A percentile compares a stretch with the other conserved stretches of the same genome.
phyloP scores from a whole-genome alignment of 2,113 vertebrate species.

The Paralichthys olivaceus region DNA sequence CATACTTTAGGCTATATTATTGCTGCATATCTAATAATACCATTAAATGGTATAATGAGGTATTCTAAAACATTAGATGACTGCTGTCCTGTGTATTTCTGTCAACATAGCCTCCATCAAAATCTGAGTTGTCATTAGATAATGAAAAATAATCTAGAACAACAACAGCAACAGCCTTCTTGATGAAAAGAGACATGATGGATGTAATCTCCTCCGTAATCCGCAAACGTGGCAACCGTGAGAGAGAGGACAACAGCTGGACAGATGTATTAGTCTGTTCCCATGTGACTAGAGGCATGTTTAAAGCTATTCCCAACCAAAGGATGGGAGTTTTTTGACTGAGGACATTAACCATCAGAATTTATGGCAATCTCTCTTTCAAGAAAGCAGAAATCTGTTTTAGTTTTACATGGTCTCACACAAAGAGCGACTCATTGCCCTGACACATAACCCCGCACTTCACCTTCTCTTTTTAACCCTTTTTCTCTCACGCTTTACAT shows the following conservation, averaged over 20 bases:
- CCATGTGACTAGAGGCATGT: not conserved
- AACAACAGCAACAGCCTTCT: conserved; percentile 1
- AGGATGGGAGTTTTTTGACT: conserved; percentile 14
- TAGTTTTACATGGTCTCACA: conserved; percentile 1
- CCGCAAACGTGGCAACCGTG: conserved; percentile 6
- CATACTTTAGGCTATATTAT: conserved; percentile 4
- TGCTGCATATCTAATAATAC: conserved; percentile 22
- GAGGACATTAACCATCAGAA: not conserved
- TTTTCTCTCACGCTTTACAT: not conserved
- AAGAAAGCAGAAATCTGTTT: conserved; percentile 13
- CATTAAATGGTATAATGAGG: not conserved
- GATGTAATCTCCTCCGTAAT: conserved; percentile 47
- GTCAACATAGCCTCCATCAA: conserved; percentile 1
- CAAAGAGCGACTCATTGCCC: not conserved
- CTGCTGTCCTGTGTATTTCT: conserved; percentile 3
- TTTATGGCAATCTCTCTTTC: conserved; percentile 22
- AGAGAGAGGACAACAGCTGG: conserved; percentile 33
- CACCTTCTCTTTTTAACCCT: not conserved
- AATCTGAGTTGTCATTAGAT: not conserved
- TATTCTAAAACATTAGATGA: not conserved
- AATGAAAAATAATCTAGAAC: conserved; percentile 6
- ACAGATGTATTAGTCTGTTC: conserved; percentile 21
- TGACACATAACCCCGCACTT: not conserved
- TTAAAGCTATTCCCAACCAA: conserved; percentile 7
- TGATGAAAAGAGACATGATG: conserved; percentile 19